Percentiles rank a stretch among this genome's conserved stretches.
These are phyloP conservation scores for Clepsis dumicolana DNA, from an alignment of 2,888 invertebrate genomes.

Conservation along the genomic window DNA sequence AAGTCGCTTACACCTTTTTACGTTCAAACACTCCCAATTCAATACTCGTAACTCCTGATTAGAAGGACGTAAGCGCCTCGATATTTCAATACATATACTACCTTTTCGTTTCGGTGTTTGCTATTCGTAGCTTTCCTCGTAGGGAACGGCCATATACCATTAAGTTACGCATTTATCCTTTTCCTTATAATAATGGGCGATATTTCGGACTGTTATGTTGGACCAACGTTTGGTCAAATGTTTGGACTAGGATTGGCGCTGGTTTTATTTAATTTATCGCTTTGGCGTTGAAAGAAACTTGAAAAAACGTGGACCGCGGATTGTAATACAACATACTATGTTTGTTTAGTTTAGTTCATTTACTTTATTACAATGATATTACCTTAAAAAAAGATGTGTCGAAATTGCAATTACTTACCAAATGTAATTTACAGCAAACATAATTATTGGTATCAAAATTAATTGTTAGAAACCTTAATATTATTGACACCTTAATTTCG, in stretches of 20 bases:
- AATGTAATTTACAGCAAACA: no score
- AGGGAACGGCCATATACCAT: slow-evolving; percentile 27
- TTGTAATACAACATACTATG: no score
- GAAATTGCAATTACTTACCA: no score
- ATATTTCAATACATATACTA: background rate
- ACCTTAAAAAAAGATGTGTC: no score
- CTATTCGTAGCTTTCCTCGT: slow-evolving; percentile 12
- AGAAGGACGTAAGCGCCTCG: background rate
- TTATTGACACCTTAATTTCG: no score
- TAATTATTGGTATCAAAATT: no score
- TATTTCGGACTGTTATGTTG: slow-evolving; percentile 25
- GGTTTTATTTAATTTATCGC: no score
- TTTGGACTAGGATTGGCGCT: slow-evolving; percentile 11
- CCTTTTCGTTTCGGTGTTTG: background rate
- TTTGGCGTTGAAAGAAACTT: background rate
- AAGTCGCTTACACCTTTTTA: background rate
- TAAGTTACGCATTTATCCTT: slow-evolving; percentile 35
- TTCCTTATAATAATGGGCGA: slow-evolving; percentile 30
- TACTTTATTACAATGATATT: no score
- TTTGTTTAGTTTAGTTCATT: no score
- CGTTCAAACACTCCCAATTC: background rate
- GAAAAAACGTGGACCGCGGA: no score
- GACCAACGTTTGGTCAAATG: slow-evolving; percentile 7
- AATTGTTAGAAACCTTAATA: no score
- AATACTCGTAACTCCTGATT: background rate